phyloP scores from a whole-genome alignment of 2,113 vertebrate genomes.

The Aegypius monachus region DNA sequence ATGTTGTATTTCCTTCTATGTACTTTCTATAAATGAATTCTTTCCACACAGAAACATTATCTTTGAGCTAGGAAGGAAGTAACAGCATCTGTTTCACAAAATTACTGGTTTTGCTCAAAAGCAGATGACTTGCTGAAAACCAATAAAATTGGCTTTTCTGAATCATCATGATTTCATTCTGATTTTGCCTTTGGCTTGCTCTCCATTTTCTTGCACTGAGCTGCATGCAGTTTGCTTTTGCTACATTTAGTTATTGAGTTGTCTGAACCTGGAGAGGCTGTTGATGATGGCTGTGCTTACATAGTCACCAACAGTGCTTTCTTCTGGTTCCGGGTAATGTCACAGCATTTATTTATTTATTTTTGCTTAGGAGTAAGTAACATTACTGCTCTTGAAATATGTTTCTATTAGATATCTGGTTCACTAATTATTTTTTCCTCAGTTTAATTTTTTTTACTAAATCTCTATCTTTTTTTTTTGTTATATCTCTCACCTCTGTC shows the following conservation, averaged over 20 bases:
- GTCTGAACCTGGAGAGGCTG: not conserved
- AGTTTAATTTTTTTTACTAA: not conserved
- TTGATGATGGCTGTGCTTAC: not conserved
- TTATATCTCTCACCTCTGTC: not conserved
- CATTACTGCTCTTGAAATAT: not conserved
- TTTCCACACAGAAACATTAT: not conserved
- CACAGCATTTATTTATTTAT: not conserved
- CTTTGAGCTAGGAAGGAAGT: not conserved
- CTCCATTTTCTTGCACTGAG: not conserved
- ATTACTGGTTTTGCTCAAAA: not conserved
- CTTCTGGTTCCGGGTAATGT: not conserved
- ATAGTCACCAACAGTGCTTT: not conserved
- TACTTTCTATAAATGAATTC: not conserved
- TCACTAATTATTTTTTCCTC: not conserved
- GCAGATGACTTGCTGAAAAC: not conserved
- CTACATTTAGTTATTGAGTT: not conserved
- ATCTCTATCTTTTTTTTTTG: not conserved
- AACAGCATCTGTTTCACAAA: not conserved
- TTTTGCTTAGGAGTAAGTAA: not conserved
- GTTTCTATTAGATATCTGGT: not conserved
- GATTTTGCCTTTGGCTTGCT: not conserved
- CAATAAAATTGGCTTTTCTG: not conserved
- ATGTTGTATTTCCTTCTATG: not conserved
- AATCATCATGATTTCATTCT: not conserved
- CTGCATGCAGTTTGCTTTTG: not conserved